These are phyloP conservation scores for Andrena chrysosceles DNA, from an alignment of 2,888 invertebrate genomes.

Conservation along the genomic window DNA sequence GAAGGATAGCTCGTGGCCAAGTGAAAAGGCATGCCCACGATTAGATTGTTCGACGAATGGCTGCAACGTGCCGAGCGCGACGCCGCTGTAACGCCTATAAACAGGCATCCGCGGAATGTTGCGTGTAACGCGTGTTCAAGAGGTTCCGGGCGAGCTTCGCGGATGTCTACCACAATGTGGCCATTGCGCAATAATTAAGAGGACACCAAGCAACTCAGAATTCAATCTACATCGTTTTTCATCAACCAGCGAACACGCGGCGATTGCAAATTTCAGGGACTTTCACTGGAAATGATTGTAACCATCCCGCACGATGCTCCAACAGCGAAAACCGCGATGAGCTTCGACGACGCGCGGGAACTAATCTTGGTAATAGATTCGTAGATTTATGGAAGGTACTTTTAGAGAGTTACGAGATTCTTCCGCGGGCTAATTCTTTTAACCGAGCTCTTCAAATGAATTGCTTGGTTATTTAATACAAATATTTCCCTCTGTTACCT, in stretches of 20 bases:
- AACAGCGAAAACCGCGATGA: background rate
- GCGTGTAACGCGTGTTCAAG: conserved; percentile 54
- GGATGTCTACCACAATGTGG: conserved; percentile 47
- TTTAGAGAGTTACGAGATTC: no score
- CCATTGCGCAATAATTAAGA: conserved; percentile 36
- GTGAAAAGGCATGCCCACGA: conserved; percentile 53
- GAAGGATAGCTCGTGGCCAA: conserved; percentile 49
- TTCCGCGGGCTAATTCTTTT: no score
- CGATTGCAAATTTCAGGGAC: conserved; percentile 38
- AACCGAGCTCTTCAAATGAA: no score
- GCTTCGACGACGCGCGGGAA: background rate
- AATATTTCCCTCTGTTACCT: no score
- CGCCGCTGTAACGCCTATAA: conserved; percentile 38
- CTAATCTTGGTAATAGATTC: no score
- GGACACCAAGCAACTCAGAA: background rate
- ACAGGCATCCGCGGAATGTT: conserved; percentile 52
- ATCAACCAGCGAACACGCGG: background rate
- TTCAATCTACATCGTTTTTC: conserved; percentile 13
- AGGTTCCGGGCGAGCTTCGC: conserved; percentile 55
- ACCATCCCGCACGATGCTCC: background rate
- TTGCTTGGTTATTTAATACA: no score
- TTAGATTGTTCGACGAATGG: conserved; percentile 51
- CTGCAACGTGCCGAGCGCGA: conserved; percentile 44
- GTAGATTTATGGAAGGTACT: no score
- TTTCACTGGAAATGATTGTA: conserved; percentile 34